A percentile compares a stretch with the other conserved stretches of the same genome.
These are phyloP conservation scores for Hippotragus niger DNA, from an alignment of 2,113 vertebrate species.

Conservation along the genomic window DNA sequence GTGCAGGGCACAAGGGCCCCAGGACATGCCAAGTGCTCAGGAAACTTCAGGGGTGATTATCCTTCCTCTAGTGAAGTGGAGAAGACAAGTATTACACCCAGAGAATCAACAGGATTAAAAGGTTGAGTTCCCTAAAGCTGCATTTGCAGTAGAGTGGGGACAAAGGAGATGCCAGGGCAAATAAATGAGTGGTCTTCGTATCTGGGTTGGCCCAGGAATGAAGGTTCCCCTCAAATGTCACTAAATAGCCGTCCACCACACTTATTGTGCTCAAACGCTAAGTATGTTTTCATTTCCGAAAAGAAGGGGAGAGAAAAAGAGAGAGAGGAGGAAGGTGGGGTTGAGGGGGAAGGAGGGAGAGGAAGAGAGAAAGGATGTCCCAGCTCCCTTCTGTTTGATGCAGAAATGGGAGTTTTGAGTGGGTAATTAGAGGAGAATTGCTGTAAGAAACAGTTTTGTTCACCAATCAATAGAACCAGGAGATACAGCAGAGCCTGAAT, in stretches of 20 bases:
- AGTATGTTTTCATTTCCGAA: neutral
- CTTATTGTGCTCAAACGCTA: neutral
- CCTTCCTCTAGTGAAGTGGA: neutral
- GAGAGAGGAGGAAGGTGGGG: rapidly evolving
- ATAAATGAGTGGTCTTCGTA: neutral
- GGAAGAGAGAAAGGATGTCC: rapidly evolving
- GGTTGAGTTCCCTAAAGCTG: neutral
- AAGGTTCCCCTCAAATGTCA: neutral
- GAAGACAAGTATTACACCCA: neutral
- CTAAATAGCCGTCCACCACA: neutral
- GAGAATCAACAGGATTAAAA: neutral
- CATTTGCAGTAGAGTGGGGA: neutral
- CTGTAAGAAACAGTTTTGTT: neutral
- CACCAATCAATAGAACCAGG: neutral
- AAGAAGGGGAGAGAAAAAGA: neutral
- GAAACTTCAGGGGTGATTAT: neutral
- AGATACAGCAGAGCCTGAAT: neutral
- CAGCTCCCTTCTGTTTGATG: neutral
- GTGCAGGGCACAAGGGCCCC: neutral
- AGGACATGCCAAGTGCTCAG: no score
- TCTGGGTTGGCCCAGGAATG: neutral
- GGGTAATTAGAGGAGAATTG: neutral
- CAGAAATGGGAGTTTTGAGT: neutral
- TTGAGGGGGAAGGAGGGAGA: rapidly evolving
- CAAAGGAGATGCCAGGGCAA: neutral